Base-by-base conservation (phyloP, 2,113 vertebrate species). In the Pituophis catenifer region DNA sequence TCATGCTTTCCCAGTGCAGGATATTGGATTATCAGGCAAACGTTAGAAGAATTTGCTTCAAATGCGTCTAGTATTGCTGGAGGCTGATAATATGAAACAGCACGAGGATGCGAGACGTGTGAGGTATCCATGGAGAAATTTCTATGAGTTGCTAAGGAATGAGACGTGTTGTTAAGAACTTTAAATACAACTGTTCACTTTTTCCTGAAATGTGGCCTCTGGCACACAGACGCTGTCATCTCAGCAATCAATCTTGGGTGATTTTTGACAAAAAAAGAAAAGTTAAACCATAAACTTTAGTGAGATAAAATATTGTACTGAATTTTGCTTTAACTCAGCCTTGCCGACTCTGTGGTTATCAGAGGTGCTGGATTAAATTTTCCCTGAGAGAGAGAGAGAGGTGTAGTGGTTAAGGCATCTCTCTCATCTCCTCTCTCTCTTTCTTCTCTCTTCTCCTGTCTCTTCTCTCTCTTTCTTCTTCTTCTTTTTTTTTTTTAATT, bases 71-170 rank as follows among this genome's bases (percentile, higher is more conserved):
- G 91, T 87, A 70, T 44, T 54, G 12, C n/a, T 62, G 26, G 54
- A 92, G 23, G 26, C 52, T 48, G 33, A 44, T 75, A 53, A 52
- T 44, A 29, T 24, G 54, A 38, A 91, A 92, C 2, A 89, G n/a
- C 59, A 75, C 13, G 3, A 26, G 11, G 23, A 55, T 55, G 23
- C 9, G 7, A 57, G 15, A 55, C 48, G 57, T 38, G 38, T 58
- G 15, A 89, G 87, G 86, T 89, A 70, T 57, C 91, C 59, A 92
- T 92, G 62, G 91, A 92, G 87, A 92, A 75, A 92, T 44, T 33
- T 92, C 62, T 38, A 1, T 33, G 59, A 70, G 50, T 89, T 89
- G 86, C 70, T 89, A 52, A 75, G 59, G 59, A 65, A 87, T 62
- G 54, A 92, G 57, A 48, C 29, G 23, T 62, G 57, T 86, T 91